Evolutionary conservation across 2,888 invertebrate species (phyloP).

Genomic region (Lepidochrysops patricia): DNA sequence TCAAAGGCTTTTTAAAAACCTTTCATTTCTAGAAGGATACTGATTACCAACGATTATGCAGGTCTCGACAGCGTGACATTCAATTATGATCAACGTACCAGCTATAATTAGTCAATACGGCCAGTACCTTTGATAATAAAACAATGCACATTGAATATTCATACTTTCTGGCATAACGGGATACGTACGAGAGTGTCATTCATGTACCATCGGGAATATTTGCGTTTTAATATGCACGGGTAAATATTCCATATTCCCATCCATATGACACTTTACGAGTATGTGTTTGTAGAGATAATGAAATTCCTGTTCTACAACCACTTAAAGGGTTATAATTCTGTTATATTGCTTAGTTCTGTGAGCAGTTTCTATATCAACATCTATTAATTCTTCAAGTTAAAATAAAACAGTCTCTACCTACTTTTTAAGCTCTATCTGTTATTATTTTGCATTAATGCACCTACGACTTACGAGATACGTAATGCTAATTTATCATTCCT

Average conservation of each 20-base stretch:
- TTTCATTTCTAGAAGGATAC: background rate
- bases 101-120: conserved; percentile 25
- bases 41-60: background rate
- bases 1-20: background rate
- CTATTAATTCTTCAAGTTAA: too few species aligned
- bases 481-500: too few species aligned
- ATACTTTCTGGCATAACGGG: conserved; percentile 37
- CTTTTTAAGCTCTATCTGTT: too few species aligned
- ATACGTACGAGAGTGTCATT: conserved; percentile 37
- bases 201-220: conserved; percentile 22
- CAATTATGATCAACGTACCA: conserved; percentile 32
- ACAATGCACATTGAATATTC: conserved; percentile 43
- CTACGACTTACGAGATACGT: too few species aligned
- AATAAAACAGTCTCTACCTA: too few species aligned
- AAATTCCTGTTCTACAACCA: conserved; percentile 2
- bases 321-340: background rate
- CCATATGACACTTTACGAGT: background rate
- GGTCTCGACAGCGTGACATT: conserved; percentile 12
- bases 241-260: conserved; percentile 9
- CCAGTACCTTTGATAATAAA: conserved; percentile 25
- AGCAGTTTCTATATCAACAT: background rate
- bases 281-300: background rate
- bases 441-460: too few species aligned
- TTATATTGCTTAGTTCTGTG: background rate
- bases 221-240: conserved; percentile 7